Evolutionary conservation across 2,888 invertebrate species (phyloP).

Genomic region (Tipula confusa): DNA sequence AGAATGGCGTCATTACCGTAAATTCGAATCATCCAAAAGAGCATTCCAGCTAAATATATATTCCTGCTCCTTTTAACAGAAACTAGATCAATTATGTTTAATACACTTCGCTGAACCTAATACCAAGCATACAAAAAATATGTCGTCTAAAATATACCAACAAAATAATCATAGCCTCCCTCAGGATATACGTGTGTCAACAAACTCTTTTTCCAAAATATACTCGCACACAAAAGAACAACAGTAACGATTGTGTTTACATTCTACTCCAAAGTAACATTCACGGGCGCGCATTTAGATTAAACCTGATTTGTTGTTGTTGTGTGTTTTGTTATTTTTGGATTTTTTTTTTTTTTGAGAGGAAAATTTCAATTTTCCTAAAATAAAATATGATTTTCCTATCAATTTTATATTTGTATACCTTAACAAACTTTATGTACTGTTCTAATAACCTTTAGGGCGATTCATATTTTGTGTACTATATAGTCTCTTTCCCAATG

Average conservation of each 20-base stretch:
- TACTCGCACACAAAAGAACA: neutral
- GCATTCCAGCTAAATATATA: neutral
- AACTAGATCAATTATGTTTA: neutral
- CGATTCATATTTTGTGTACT: too few species aligned
- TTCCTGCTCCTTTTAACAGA: neutral
- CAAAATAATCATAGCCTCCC: neutral
- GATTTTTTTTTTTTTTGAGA: too few species aligned
- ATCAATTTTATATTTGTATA: too few species aligned
- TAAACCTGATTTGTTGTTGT: too few species aligned
- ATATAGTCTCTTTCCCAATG: too few species aligned
- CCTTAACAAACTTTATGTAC: neutral
- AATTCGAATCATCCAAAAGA: neutral
- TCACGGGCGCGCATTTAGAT: neutral
- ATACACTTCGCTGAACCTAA: neutral
- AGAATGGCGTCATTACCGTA: neutral
- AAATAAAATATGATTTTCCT: neutral
- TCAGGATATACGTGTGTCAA: neutral
- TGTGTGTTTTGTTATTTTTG: too few species aligned
- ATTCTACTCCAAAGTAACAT: neutral
- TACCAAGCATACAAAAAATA: neutral
- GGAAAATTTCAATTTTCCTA: neutral
- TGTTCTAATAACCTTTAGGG: neutral
- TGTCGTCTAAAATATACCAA: neutral
- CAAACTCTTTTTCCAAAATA: neutral
- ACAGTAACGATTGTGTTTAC: neutral